phyloP scores from a whole-genome alignment of 2,113 vertebrate species.

The Trachemys scripta region DNA sequence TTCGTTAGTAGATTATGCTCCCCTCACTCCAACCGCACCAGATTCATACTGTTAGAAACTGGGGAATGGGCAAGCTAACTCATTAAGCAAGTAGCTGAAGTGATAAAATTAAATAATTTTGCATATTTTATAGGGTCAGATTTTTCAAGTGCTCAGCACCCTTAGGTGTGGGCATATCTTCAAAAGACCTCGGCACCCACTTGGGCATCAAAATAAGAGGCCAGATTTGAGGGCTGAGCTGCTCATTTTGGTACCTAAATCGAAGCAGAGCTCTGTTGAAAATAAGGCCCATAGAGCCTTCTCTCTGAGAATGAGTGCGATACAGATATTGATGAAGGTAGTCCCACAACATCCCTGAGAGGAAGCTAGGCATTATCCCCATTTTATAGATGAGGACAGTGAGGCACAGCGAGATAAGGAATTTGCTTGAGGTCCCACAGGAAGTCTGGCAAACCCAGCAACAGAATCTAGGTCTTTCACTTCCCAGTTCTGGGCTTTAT shows the following conservation, averaged over 20 bases:
- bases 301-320: constrained; percentile 5
- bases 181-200: neutral
- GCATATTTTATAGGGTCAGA: neutral
- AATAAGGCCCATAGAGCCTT: neutral
- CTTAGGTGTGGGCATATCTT: neutral
- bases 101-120: neutral
- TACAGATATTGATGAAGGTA: neutral
- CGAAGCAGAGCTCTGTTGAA: neutral
- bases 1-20: neutral
- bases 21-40: neutral
- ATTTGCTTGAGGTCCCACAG: neutral
- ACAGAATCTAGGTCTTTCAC: neutral
- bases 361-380: neutral
- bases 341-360: neutral
- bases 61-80: neutral
- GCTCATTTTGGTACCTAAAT: neutral
- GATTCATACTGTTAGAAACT: neutral
- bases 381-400: neutral
- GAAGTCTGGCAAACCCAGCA: neutral
- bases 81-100: neutral
- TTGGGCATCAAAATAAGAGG: fast-evolving
- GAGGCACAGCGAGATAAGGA: constrained; percentile 11
- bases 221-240: constrained; percentile 12
- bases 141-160: neutral
- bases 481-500: constrained; percentile 20